A percentile compares a stretch with the other conserved stretches of the same genome.
Conservation (phyloP, 2,797 vertebrate species). For the Urosaurus nigricauda region DNA sequence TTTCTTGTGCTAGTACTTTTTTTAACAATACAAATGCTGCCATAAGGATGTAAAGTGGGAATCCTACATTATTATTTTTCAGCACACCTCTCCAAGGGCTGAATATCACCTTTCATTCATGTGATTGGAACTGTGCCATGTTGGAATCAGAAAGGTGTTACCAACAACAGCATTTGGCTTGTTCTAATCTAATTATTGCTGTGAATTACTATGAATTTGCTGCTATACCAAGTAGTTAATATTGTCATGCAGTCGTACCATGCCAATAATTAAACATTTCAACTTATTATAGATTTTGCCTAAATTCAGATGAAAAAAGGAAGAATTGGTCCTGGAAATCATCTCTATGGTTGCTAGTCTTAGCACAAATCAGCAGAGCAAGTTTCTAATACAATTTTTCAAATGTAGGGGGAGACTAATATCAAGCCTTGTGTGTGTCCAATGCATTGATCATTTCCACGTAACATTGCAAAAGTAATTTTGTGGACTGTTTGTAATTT, state of each 20-base stretch:
- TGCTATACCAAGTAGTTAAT: not conserved
- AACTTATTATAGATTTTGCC: not conserved
- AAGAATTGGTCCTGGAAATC: not conserved
- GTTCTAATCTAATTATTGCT: slow-evolving; percentile 19
- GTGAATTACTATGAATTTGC: not conserved
- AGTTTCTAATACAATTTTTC: slow-evolving; percentile 27
- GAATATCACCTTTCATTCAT: slow-evolving; percentile 44
- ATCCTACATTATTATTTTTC: not conserved
- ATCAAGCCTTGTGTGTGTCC: not conserved
- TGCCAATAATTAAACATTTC: slow-evolving; percentile 14
- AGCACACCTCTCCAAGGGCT: not conserved
- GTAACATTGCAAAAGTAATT: slow-evolving; percentile 41
- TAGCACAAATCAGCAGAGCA: slow-evolving; percentile 30
- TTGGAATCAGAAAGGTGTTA: slow-evolving; percentile 1
- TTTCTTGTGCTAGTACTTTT: not conserved
- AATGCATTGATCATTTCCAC: slow-evolving; percentile 40
- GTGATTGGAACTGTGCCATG: not conserved
- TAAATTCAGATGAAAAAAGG: slow-evolving; percentile 7
- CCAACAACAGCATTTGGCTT: slow-evolving; percentile 7
- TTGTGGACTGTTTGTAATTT: slow-evolving; percentile 40
- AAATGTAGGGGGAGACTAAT: slow-evolving; percentile 40
- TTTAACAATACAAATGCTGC: not conserved
- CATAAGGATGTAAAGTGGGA: not conserved
- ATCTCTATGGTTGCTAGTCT: slow-evolving; percentile 23
- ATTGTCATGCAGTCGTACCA: not conserved